Base-by-base conservation (phyloP, 2,113 vertebrate species). In the Cavia porcellus region DNA sequence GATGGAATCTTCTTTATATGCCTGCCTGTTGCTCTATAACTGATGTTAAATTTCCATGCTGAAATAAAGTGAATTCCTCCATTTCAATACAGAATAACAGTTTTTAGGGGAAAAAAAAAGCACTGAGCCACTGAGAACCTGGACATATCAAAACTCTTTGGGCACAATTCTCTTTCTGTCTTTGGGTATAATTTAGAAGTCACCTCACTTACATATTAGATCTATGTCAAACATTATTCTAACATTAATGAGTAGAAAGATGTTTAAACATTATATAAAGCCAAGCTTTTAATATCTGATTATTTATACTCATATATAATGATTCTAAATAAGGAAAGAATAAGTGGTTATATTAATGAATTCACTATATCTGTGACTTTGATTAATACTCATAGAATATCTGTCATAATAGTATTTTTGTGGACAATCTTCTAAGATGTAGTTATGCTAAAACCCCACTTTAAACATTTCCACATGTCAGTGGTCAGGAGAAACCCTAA, bases 1-100 rank as follows among this genome's bases (percentile, higher is more conserved):
- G 94, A 90, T 96, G 87, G 80, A 96, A 93, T 90, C n/a, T 14
- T 70, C 20, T 95, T 92, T 92, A 85, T 92, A 81, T 90, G 88
- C 75, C 85, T 96, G 35, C 47, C 64, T 97, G 45, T 79, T 92
- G 45, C 75, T 82, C 66, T 42, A 81, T 66, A 59, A 0, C 5
- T 47, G 11, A 66, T 88, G 70, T 95, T 77, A 92, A 95, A 90
- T 94, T 93, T 95, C 38, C 72, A 35, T 68, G 8, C 87, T 87
- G 61, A 95, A 95, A 87, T 92, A 85, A 96, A 92, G 13, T 93
- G 50, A 96, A 85, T 90, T 92, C 22, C n/a, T 92, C 15, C 17
- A 81, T 95, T 83, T 82, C 2, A 47, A 32, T 81, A 5, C 22
- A 72, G 25, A 85, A 77, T 25, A 84, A 83, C 5, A 61, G 42